Evolutionary conservation across 2,113 vertebrate genomes (phyloP), one percentile per base, ranked within the genome.

Genomic region (Tetrax tetrax): DNA sequence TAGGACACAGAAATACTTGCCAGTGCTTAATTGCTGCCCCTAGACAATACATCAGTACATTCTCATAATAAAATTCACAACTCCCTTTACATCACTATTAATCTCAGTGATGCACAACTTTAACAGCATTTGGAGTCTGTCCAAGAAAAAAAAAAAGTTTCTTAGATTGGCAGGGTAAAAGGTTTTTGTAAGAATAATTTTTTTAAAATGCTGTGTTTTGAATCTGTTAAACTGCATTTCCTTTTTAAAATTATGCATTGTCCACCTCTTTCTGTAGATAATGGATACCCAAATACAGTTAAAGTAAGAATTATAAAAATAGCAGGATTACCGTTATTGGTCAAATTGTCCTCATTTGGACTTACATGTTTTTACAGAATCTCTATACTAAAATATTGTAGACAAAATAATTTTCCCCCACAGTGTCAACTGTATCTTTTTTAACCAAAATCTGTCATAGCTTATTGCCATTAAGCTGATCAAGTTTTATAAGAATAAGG

Each of bases 81-180:
- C 95, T 93, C 83, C 72, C 90, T 83, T 65, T 93, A 87, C 87
- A 85, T 88, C 85, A 60, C 71, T 82, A 4, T 85, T 71, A 38
- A 95, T 90, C 75, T 97, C 81, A 90, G 93, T 82, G 95, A 94
- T 85, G 75, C 78, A 85, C 92, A 95, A 68, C 85, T 93, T 92
- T 65, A 81, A 94, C 72, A 89, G 86, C 51, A 63, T 90, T 95
- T 97, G 93, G 96, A 96, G 51, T 21, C 54, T 64, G 50, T 84
- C 88, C 96, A 97, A 93, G 56, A 53, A 43, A 77, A 64, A 43
- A 77, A 64, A 59, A 59, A 86, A 1, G 14, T 54, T 77, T 63
- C 70, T 86, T 72, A 38, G 31, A 29, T 77, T 93, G 37, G 35
- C 57, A 74, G 28, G 37, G 47, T 10, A 70, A 89, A 95, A 74